These are phyloP conservation scores for Pocillopora damicornis DNA, from an alignment of 64 coral and sea anemone species.

Conservation along the genomic window DNA sequence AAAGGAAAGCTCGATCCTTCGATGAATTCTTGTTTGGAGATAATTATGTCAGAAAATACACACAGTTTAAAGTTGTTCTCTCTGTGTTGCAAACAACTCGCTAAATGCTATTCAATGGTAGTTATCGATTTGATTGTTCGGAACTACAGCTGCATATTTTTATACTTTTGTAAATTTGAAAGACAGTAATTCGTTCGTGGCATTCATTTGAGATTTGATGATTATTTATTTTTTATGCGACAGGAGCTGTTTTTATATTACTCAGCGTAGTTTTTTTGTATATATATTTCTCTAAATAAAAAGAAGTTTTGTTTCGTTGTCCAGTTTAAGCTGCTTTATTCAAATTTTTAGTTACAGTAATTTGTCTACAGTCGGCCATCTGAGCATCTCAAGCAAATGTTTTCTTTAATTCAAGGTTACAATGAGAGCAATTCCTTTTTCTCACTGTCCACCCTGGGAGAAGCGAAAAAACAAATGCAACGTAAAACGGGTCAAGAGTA, in stretches of 20 bases:
- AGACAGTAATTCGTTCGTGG: constrained; percentile 6
- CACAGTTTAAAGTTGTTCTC: background rate
- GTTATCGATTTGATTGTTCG: background rate
- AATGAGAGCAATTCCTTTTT: no score
- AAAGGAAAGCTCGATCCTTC: background rate
- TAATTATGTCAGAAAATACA: background rate
- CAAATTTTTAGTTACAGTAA: no score
- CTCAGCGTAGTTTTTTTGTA: background rate
- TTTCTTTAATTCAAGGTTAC: no score
- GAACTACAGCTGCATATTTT: background rate
- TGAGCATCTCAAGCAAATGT: no score
- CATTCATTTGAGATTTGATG: constrained; percentile 31
- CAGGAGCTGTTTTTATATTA: background rate
- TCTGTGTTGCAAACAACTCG: background rate
- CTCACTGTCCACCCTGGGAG: no score
- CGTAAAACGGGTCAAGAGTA: no score
- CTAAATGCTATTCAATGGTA: background rate
- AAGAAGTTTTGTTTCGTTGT: background rate
- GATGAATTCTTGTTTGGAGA: background rate
- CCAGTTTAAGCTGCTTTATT: background rate
- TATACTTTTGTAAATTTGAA: constrained; percentile 11
- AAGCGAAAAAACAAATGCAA: no score
- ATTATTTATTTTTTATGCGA: constrained; percentile 26
- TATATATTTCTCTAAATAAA: background rate
- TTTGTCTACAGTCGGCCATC: no score